Evolutionary conservation across 2,113 vertebrate species (phyloP).

Genomic region (Percina caprodes): DNA sequence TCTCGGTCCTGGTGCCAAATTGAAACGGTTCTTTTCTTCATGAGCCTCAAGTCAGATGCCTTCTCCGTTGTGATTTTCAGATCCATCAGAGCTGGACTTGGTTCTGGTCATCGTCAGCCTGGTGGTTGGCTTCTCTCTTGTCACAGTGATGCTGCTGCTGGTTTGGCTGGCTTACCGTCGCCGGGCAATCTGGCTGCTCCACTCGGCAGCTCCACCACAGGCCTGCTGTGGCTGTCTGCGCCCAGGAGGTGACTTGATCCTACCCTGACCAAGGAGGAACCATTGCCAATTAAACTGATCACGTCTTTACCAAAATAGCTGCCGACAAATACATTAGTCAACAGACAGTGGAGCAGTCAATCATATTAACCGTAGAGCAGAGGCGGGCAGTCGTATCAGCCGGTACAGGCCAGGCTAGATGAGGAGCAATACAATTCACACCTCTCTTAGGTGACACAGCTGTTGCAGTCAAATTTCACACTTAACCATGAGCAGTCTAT

Average conservation of each 20-base stretch:
- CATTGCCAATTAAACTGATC: slow-evolving; percentile 64
- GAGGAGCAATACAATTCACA: slow-evolving; percentile 76
- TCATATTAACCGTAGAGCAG: slow-evolving; percentile 69
- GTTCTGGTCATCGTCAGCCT: slow-evolving; percentile 62
- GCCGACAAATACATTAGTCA: slow-evolving; percentile 77
- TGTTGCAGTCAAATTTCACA: slow-evolving; percentile 74
- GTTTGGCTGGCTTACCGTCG: slow-evolving; percentile 70
- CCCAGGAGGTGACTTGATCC: slow-evolving; percentile 62
- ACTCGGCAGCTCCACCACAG: slow-evolving; percentile 24
- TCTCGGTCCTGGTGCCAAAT: no score
- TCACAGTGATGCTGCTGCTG: slow-evolving; percentile 62
- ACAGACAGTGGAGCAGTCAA: slow-evolving; percentile 75
- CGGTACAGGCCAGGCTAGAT: slow-evolving; percentile 52
- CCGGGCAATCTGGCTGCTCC: slow-evolving; percentile 35
- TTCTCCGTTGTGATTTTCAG: slow-evolving; percentile 38
- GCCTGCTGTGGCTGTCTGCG: slow-evolving; percentile 48
- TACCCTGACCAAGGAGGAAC: slow-evolving; percentile 68
- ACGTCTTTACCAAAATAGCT: slow-evolving; percentile 67
- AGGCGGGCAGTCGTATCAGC: slow-evolving; percentile 47
- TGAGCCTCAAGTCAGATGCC: neutral
- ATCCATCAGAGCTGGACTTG: slow-evolving; percentile 48
- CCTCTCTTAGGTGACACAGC: slow-evolving; percentile 72
- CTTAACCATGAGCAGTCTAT: slow-evolving; percentile 65
- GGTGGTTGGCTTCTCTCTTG: slow-evolving; percentile 55
- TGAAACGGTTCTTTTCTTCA: neutral